phyloP scores from a whole-genome alignment of 1,140 invertebrate genomes.

The Lamellibrachia luymesi region DNA sequence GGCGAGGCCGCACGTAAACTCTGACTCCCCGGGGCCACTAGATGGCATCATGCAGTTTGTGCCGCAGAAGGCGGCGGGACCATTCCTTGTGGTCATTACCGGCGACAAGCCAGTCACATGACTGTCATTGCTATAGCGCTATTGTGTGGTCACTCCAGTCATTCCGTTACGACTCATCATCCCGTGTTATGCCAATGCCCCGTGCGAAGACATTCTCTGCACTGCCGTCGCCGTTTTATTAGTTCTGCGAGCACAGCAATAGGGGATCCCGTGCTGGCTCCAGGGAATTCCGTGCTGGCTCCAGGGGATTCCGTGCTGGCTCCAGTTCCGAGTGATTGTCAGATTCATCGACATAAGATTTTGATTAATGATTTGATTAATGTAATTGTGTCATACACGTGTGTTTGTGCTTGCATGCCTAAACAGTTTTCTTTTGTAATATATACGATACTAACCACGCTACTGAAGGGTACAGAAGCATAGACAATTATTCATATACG shows the following conservation, averaged over 20 bases:
- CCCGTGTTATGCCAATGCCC: neutral
- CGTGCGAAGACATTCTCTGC: neutral
- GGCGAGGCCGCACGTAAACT: conserved; percentile 35
- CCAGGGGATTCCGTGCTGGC: neutral
- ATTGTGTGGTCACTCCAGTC: neutral
- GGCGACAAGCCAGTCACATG: neutral
- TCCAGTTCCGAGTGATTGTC: neutral
- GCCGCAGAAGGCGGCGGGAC: neutral
- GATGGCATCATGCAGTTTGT: neutral
- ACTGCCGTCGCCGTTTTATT: neutral
- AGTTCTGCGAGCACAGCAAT: neutral
- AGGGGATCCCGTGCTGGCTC: neutral
- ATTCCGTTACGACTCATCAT: neutral
- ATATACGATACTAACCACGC: neutral
- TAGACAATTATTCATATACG: neutral
- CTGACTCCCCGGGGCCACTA: conserved; percentile 8
- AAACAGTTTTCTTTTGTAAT: neutral
- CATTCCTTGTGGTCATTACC: neutral
- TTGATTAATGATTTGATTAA: neutral
- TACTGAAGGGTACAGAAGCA: neutral
- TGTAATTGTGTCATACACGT: neutral
- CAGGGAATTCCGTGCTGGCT: neutral
- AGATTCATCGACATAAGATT: neutral
- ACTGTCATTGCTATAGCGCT: neutral
- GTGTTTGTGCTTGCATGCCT: neutral